phyloP scores from a whole-genome alignment of 2,113 vertebrate genomes.

The Mastomys natalensis region DNA sequence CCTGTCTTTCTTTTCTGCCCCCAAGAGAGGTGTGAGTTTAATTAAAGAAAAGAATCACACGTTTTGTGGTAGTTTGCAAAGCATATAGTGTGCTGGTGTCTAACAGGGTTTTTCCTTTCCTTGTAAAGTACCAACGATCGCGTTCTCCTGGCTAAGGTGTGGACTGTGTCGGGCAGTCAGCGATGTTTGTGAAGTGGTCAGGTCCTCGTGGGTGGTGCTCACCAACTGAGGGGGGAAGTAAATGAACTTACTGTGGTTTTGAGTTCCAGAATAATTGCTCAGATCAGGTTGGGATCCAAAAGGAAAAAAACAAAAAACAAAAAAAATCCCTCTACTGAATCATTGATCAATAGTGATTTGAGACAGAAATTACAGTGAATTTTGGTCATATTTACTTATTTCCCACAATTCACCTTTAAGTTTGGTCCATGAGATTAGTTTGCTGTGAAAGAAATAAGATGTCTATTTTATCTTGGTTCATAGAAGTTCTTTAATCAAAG shows the following conservation, averaged over 20 bases:
- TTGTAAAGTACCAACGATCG: background rate
- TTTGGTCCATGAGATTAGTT: slow-evolving; percentile 80
- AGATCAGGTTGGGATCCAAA: background rate
- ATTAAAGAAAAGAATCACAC: slow-evolving; percentile 39
- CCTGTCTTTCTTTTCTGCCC: background rate
- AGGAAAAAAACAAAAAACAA: slow-evolving; percentile 56
- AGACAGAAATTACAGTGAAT: slow-evolving; percentile 61
- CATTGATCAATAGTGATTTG: slow-evolving; percentile 56
- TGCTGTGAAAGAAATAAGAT: slow-evolving; percentile 83
- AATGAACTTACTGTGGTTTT: background rate
- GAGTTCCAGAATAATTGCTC: background rate
- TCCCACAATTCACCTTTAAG: slow-evolving; percentile 79
- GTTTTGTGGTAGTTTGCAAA: slow-evolving; percentile 15
- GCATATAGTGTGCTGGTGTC: background rate
- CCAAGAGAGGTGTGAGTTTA: slow-evolving; percentile 19
- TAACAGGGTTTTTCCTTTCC: background rate
- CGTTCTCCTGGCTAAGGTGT: slow-evolving; percentile 1
- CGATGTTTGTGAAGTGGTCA: background rate
- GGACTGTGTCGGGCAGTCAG: background rate
- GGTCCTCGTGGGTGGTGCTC: too few relatives aligned
- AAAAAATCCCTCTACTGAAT: slow-evolving; percentile 71
- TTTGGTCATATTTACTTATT: slow-evolving; percentile 77
- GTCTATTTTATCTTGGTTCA: slow-evolving; percentile 88
- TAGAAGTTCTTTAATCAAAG: slow-evolving; percentile 89
- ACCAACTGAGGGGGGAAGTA: background rate